phyloP scores from a whole-genome alignment of 2,113 vertebrate species.

The Hippocampus barbouri region DNA sequence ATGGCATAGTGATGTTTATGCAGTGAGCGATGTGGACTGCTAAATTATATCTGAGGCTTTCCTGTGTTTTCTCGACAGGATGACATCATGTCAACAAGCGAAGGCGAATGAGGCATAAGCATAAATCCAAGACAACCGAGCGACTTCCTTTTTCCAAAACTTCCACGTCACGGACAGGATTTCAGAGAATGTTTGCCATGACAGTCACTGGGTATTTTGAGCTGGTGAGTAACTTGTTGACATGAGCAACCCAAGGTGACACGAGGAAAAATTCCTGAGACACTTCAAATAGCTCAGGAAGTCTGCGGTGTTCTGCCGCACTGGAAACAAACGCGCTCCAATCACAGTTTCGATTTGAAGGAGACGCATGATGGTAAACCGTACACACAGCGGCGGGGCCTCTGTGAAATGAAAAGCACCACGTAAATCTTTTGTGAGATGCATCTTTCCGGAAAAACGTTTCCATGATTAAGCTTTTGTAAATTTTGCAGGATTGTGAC shows the following conservation, averaged over 20 bases:
- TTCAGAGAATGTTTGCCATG: slow-evolving; percentile 16
- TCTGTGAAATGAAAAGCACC: background rate
- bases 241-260: background rate
- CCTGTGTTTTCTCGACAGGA: slow-evolving; percentile 15
- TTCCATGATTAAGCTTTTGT: background rate
- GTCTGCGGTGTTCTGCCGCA: slow-evolving; percentile 47
- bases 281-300: slow-evolving; percentile 43
- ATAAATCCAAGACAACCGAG: background rate
- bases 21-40: slow-evolving; percentile 24
- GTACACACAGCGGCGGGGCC: background rate
- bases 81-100: slow-evolving; percentile 44
- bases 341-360: background rate
- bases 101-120: slow-evolving; percentile 20
- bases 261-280: slow-evolving; percentile 19
- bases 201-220: background rate
- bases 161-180: slow-evolving; percentile 38
- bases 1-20: slow-evolving; percentile 20
- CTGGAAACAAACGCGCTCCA: slow-evolving; percentile 20
- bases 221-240: background rate
- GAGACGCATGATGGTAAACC: background rate
- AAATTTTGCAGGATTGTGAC: background rate
- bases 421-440: background rate
- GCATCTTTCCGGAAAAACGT: background rate
- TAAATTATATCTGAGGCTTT: slow-evolving; percentile 27
- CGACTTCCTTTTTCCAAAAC: background rate